These are phyloP conservation scores for Drosophila nr. perissopoda DNA, from an alignment of 2,888 invertebrate genomes.

Conservation along the genomic window DNA sequence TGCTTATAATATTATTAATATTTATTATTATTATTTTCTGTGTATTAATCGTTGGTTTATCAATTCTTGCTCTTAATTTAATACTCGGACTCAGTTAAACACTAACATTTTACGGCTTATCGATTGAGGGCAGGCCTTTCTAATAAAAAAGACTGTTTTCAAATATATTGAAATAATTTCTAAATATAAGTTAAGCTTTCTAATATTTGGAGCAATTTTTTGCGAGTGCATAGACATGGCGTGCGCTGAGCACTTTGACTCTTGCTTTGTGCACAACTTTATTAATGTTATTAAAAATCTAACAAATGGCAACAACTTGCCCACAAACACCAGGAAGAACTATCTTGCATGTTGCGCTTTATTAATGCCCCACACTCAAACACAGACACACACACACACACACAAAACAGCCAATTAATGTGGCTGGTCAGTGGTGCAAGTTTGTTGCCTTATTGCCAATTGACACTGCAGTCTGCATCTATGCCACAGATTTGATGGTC, in stretches of 20 bases:
- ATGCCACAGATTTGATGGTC: slow-evolving; percentile 19
- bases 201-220: neutral
- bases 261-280: slow-evolving; percentile 73
- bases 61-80: neutral
- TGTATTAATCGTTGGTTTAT: neutral
- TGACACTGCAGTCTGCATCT: slow-evolving; percentile 17
- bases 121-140: neutral
- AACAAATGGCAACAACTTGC: slow-evolving; percentile 70
- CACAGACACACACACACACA: slow-evolving; percentile 5
- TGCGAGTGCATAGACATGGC: slow-evolving; percentile 24
- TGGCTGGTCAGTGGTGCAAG: slow-evolving; percentile 46
- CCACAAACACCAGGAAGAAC: slow-evolving; percentile 13
- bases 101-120: neutral
- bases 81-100: neutral
- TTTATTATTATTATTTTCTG: too few species aligned
- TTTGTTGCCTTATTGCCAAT: slow-evolving; percentile 50
- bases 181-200: neutral
- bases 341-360: slow-evolving; percentile 38
- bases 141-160: neutral
- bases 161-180: neutral
- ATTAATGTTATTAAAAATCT: slow-evolving; percentile 81
- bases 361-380: slow-evolving; percentile 41
- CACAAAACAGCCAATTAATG: slow-evolving; percentile 50
- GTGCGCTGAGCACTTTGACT: slow-evolving; percentile 70
- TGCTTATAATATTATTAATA: neutral